These are phyloP conservation scores for Castor canadensis DNA, from an alignment of 2,113 vertebrate genomes.

Conservation along the genomic window DNA sequence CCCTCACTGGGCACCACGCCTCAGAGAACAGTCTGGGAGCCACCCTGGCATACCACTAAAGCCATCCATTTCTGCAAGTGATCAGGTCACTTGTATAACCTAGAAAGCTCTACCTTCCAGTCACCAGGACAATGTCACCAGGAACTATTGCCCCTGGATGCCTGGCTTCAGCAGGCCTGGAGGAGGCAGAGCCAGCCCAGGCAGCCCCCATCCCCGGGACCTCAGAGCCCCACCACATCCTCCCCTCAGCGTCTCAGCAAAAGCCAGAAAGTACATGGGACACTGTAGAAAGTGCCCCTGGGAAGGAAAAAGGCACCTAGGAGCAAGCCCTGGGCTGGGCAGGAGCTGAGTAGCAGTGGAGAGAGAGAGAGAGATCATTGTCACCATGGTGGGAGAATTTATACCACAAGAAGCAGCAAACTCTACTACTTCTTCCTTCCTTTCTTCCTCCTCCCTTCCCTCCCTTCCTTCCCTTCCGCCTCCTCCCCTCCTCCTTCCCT, in stretches of 20 bases:
- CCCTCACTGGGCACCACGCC: neutral
- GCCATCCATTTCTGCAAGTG: too few relatives aligned
- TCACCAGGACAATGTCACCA: neutral
- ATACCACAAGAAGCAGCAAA: too few relatives aligned
- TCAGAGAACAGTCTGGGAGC: neutral
- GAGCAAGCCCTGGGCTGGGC: too few relatives aligned
- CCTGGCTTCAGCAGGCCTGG: neutral
- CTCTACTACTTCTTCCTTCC: too few relatives aligned
- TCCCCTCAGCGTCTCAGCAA: neutral
- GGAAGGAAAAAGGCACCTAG: too few relatives aligned
- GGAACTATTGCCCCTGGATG: neutral
- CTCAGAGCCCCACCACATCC: neutral
- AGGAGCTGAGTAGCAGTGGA: too few relatives aligned
- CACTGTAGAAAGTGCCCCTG: neutral
- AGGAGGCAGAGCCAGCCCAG: neutral
- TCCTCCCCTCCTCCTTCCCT: neutral
- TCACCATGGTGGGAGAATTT: too few relatives aligned
- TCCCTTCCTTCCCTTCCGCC: neutral
- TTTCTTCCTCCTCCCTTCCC: neutral
- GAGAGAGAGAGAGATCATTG: too few relatives aligned
- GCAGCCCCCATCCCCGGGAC: neutral
- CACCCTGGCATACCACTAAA: neutral
- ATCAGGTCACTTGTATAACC: neutral
- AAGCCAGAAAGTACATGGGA: too few relatives aligned
- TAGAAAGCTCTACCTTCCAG: neutral